phyloP scores from a whole-genome alignment of 2,888 invertebrate genomes.

The Diaprepes abbreviatus region DNA sequence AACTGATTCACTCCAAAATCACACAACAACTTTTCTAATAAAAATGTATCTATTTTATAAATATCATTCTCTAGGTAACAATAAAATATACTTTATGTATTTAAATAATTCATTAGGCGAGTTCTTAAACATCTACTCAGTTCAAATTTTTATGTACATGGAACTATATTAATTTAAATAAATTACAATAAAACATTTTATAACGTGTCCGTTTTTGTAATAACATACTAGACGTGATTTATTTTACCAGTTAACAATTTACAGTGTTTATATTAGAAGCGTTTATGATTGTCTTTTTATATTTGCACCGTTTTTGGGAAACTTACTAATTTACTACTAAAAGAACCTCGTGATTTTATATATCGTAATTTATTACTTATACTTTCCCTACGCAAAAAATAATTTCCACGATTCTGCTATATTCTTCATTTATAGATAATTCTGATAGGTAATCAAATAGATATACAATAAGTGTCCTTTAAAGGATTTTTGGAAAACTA shows the following conservation, averaged over 20 bases:
- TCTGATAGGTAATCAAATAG: no score
- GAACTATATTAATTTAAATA: slow-evolving; percentile 17
- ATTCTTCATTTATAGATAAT: no score
- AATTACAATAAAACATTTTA: slow-evolving; percentile 15
- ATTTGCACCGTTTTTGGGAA: neutral
- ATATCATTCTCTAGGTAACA: slow-evolving; percentile 32
- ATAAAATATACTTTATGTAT: slow-evolving; percentile 24
- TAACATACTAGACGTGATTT: slow-evolving; percentile 1
- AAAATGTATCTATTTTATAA: slow-evolving; percentile 13
- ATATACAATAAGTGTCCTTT: no score
- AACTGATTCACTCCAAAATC: slow-evolving; percentile 9
- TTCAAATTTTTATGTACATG: slow-evolving; percentile 22
- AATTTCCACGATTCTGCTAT: no score
- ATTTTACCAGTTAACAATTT: neutral
- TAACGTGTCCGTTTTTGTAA: slow-evolving; percentile 9
- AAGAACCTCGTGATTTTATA: no score
- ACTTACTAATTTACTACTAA: no score
- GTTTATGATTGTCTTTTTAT: slow-evolving; percentile 2
- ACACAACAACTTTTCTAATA: slow-evolving; percentile 18
- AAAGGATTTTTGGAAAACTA: no score
- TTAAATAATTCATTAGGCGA: slow-evolving; percentile 13
- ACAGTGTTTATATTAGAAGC: slow-evolving; percentile 5
- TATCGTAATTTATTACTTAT: no score
- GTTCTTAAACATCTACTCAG: slow-evolving; percentile 26
- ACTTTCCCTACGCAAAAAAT: no score